Base-by-base conservation (phyloP, 2,797 vertebrate species). In the Lophotriccus pileatus region DNA sequence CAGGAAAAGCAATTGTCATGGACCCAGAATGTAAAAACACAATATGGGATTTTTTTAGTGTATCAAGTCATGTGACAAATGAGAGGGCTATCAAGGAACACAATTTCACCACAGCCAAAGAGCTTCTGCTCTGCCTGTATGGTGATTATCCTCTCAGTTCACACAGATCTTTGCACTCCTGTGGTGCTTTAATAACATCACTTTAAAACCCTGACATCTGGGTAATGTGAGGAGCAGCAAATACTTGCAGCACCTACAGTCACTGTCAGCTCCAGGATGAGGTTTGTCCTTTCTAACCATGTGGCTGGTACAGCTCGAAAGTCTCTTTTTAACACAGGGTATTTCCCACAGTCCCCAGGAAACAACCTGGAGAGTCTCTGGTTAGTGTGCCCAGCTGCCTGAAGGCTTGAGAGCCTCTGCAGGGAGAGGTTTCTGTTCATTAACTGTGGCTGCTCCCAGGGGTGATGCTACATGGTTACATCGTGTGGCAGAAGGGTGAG, bases 81-180 rank as follows among this genome's bases (percentile, higher is more conserved):
- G 93, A 97, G 91, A 96, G 92, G 91, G 64, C 44, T 91, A 60
- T 55, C 19, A 37, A 90, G 64, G 76, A 85, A 36, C 68, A 55
- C 77, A 67, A 95, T 95, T 97, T 97, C 95, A 91, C 44, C 59
- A 58, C 79, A 81, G 86, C 92, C 76, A 86, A 86, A 82, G 75
- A 82, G 75, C 89, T 93, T 39, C 3, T 76, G 62, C 86, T 88
- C 64, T 6, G 1, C 84, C 62, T 85, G 94, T 67, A 41, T 74
- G 64, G 94, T 94, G 93, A 96, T 97, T 96, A 96, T 95, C 46
- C 92, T 97, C 97, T 97, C 97, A 93, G 63, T 75, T 98, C 97
- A 96, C 97, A 97, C 53, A 80, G 76, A 84, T 96, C 79, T 91
- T 88, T 95, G 87, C 72, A 43, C 92, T 94, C 82, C 94, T 96